Conservation (phyloP, 1,140 invertebrate genomes). For the Drosophila sulfurigaster region DNA sequence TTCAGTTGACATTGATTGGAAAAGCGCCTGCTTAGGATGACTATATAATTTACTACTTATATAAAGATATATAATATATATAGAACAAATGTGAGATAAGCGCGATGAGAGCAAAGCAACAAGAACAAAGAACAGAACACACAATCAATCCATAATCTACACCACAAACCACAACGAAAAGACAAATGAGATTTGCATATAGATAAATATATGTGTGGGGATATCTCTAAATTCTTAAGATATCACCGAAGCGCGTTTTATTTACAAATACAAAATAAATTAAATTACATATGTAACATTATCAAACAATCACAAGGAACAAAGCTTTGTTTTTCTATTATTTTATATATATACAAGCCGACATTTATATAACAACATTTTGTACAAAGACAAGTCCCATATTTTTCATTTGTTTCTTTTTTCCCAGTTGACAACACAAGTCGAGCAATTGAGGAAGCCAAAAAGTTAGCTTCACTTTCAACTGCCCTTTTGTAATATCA, state of each 20-base stretch:
- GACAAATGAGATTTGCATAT: constrained; percentile 52
- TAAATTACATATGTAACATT: constrained; percentile 33
- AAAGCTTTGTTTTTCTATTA: constrained; percentile 17
- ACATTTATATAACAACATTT: constrained; percentile 40
- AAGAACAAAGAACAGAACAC: constrained; percentile 16
- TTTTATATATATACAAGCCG: constrained; percentile 54
- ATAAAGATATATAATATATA: background rate
- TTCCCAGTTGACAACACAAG: background rate
- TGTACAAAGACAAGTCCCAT: constrained; percentile 50
- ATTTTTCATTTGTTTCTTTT: background rate
- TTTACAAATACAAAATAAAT: constrained; percentile 63
- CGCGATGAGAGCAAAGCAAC: constrained; percentile 12
- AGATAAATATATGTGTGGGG: constrained; percentile 18
- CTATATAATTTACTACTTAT: background rate
- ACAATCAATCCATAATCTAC: constrained; percentile 38
- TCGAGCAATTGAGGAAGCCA: background rate
- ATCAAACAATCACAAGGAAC: constrained; percentile 60
- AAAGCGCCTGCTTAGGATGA: constrained; percentile 6
- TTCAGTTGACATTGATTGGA: constrained; percentile 19
- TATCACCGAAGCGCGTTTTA: constrained; percentile 54
- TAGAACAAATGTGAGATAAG: constrained; percentile 7
- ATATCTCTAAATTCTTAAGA: constrained; percentile 39
- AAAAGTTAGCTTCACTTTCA: background rate
- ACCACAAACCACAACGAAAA: constrained; percentile 59
- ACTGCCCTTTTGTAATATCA: constrained; percentile 25